These are phyloP conservation scores for Suricata suricatta DNA, from an alignment of 2,113 vertebrate genomes.

Conservation along the genomic window DNA sequence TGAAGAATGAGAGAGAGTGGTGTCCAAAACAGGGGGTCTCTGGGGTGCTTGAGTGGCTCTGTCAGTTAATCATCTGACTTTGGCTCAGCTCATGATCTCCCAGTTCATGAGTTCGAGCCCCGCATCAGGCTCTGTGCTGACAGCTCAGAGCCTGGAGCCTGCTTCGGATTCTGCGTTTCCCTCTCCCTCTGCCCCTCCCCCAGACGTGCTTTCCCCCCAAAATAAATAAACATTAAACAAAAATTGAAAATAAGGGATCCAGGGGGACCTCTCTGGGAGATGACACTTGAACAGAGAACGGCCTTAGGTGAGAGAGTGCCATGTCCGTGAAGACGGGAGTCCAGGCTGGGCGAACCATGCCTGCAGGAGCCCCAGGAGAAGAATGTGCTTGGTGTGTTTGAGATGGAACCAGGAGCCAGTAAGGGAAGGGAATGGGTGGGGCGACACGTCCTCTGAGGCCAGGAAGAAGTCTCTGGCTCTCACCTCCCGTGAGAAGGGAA, in stretches of 20 bases:
- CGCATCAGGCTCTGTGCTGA: too few species aligned
- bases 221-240: too few species aligned
- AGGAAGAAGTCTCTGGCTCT: background rate
- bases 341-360: background rate
- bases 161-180: too few species aligned
- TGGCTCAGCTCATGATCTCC: too few species aligned
- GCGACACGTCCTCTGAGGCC: fast-evolving
- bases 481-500: background rate
- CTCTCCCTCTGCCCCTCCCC: too few species aligned
- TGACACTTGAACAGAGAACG: background rate
- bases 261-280: background rate
- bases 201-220: too few species aligned
- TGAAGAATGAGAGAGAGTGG: background rate
- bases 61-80: too few species aligned
- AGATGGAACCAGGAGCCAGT: background rate
- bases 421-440: fast-evolving
- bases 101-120: too few species aligned
- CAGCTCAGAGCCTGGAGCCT: too few species aligned
- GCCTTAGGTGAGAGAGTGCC: fast-evolving
- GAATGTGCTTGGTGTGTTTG: fast-evolving
- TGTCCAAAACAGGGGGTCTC: too few species aligned
- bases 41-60: too few species aligned
- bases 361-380: background rate
- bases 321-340: fast-evolving
- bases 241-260: background rate